Evolutionary conservation across 2,888 invertebrate genomes (phyloP).

Genomic region (Orchesella flavescens): DNA sequence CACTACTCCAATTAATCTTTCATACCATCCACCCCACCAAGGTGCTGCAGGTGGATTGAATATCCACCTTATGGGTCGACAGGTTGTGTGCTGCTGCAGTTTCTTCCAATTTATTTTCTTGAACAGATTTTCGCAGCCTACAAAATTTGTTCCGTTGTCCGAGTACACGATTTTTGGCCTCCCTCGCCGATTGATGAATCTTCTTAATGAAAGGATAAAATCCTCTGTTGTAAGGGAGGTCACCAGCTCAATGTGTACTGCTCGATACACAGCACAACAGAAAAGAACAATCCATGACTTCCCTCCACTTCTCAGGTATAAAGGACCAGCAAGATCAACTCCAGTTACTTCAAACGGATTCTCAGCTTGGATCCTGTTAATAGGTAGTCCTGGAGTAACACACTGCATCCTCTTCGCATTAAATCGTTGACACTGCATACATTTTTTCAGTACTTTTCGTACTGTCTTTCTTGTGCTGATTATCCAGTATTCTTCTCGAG

Average conservation of each 20-base stretch:
- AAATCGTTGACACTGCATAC: conserved; percentile 71
- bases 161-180: conserved; percentile 17
- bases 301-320: conserved; percentile 71
- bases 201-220: neutral
- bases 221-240: conserved; percentile 7
- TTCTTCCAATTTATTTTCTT: neutral
- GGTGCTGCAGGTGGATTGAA: neutral
- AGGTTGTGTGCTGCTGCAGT: too few species aligned
- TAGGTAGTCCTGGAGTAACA: neutral
- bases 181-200: neutral
- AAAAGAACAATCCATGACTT: conserved; percentile 73
- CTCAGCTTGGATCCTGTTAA: neutral
- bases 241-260: conserved; percentile 73
- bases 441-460: conserved; percentile 24
- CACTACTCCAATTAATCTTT: neutral
- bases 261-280: conserved; percentile 74
- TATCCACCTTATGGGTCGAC: neutral
- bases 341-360: conserved; percentile 72
- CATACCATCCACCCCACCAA: conserved; percentile 41
- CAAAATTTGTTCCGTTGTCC: conserved; percentile 33
- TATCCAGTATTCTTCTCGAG: conserved; percentile 16
- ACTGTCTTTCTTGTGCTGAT: neutral
- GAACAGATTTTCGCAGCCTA: conserved; percentile 53
- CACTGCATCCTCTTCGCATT: neutral
- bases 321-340: conserved; percentile 74